These are phyloP conservation scores for Caenorhabditis japonica DNA, from an alignment of 2,888 invertebrate genomes.

Conservation along the genomic window DNA sequence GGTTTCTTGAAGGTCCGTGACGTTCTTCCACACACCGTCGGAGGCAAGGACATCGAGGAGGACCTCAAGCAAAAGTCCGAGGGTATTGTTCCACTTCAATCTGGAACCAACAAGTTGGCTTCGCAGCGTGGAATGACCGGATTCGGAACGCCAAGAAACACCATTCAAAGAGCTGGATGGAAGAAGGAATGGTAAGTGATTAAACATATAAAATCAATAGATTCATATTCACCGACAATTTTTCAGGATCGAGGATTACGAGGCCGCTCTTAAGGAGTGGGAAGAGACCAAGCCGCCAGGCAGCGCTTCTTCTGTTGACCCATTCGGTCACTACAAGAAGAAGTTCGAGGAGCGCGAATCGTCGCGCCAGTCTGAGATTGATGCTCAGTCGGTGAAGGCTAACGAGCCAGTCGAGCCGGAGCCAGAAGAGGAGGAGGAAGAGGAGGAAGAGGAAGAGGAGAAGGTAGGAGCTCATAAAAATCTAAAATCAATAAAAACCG, in stretches of 20 bases:
- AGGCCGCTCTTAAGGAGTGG: constrained; percentile 75
- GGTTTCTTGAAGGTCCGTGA: constrained; percentile 77
- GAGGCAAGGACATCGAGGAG: constrained; percentile 76
- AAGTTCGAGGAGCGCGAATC: constrained; percentile 74
- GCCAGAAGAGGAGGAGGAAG: constrained; percentile 57
- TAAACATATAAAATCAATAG: neutral
- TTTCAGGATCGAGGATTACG: constrained; percentile 76
- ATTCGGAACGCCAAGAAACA: constrained; percentile 80
- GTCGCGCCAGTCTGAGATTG: constrained; percentile 62
- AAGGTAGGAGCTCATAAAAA: constrained; percentile 35
- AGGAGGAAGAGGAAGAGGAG: constrained; percentile 62
- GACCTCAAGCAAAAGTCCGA: constrained; percentile 74
- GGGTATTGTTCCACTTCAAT: constrained; percentile 79
- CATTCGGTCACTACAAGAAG: constrained; percentile 75
- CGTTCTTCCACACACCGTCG: constrained; percentile 74
- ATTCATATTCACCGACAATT: neutral
- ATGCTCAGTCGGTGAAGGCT: constrained; percentile 61
- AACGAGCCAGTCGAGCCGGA: constrained; percentile 57
- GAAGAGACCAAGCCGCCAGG: constrained; percentile 77
- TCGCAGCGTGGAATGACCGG: constrained; percentile 80
- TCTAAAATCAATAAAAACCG: too few species aligned
- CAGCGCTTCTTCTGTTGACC: constrained; percentile 73
- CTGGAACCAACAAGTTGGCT: constrained; percentile 80
- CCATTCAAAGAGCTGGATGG: constrained; percentile 72
- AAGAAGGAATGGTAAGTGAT: constrained; percentile 77